phyloP scores from a whole-genome alignment of 2,113 vertebrate genomes.

The Aspidoscelis tigris region DNA sequence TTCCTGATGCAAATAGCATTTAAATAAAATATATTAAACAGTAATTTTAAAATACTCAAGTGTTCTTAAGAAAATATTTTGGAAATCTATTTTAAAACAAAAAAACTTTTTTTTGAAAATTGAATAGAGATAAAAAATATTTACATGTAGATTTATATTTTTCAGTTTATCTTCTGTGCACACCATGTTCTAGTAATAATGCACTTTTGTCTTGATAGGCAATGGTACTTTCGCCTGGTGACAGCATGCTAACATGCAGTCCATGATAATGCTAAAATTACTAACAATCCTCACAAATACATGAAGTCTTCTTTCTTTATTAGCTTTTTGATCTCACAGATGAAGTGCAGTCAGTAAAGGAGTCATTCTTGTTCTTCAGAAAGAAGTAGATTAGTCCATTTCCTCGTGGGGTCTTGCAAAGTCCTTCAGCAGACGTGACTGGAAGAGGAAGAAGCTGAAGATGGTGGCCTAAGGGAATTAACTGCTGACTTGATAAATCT shows the following conservation, averaged over 20 bases:
- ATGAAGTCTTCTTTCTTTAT: constrained; percentile 75
- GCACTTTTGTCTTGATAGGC: constrained; percentile 24
- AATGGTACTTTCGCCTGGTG: constrained; percentile 48
- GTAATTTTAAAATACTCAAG: too few relatives aligned
- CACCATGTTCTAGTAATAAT: background rate
- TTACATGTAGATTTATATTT: background rate
- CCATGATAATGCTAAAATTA: constrained; percentile 69
- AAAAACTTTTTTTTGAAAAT: too few relatives aligned
- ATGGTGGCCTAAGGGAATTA: constrained; percentile 75
- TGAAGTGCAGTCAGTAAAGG: constrained; percentile 62
- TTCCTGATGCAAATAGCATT: too few relatives aligned
- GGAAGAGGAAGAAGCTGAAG: constrained; percentile 78
- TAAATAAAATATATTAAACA: too few relatives aligned
- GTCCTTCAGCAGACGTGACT: constrained; percentile 79
- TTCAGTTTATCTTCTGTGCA: background rate
- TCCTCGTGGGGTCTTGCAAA: constrained; percentile 75
- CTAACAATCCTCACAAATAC: constrained; percentile 59
- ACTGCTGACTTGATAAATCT: constrained; percentile 84
- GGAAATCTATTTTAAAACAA: too few relatives aligned
- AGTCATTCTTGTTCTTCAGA: constrained; percentile 75
- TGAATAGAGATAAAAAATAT: too few relatives aligned
- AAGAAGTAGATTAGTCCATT: constrained; percentile 81
- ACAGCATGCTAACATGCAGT: constrained; percentile 48
- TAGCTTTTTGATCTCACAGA: constrained; percentile 72
- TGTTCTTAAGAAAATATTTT: too few relatives aligned